Evolutionary conservation across 2,888 invertebrate genomes (phyloP).

Genomic region (Drosophila falleni): DNA sequence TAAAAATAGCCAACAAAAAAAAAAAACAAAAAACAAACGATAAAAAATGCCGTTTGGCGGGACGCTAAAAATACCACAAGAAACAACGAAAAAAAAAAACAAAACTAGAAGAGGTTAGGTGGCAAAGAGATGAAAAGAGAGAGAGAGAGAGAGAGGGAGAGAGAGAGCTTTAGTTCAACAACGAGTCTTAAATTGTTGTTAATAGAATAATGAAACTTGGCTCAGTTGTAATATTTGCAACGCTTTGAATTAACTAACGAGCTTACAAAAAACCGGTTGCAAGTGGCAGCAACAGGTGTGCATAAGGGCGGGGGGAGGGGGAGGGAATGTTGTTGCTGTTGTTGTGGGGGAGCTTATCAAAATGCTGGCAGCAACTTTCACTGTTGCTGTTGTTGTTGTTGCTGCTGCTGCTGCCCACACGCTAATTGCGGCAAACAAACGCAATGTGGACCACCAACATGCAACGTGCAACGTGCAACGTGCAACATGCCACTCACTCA

Average conservation of each 20-base stretch:
- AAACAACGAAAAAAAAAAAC: not conserved
- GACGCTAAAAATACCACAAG: constrained; percentile 25
- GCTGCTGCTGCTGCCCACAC: constrained; percentile 72
- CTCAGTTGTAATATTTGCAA: constrained; percentile 79
- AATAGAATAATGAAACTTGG: constrained; percentile 77
- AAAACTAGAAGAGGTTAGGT: not conserved
- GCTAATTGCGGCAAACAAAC: constrained; percentile 78
- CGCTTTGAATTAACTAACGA: constrained; percentile 80
- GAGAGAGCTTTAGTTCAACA: constrained; percentile 15
- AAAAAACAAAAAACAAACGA: not conserved
- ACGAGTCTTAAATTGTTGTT: constrained; percentile 59
- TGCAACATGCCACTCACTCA: constrained; percentile 75
- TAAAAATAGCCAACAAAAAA: constrained; percentile 36
- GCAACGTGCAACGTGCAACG: constrained; percentile 52
- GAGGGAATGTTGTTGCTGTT: not conserved
- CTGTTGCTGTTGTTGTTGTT: constrained; percentile 32
- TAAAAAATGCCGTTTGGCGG: constrained; percentile 32
- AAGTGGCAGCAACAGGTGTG: constrained; percentile 64
- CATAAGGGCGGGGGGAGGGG: constrained; percentile 22
- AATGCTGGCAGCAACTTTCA: constrained; percentile 63
- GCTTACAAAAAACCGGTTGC: constrained; percentile 63
- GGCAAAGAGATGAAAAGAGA: not conserved
- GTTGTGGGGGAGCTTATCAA: constrained; percentile 56
- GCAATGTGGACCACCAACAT: constrained; percentile 74
- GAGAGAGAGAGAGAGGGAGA: not conserved